phyloP scores from a whole-genome alignment of 1,140 invertebrate species.

The Psix sp. region DNA sequence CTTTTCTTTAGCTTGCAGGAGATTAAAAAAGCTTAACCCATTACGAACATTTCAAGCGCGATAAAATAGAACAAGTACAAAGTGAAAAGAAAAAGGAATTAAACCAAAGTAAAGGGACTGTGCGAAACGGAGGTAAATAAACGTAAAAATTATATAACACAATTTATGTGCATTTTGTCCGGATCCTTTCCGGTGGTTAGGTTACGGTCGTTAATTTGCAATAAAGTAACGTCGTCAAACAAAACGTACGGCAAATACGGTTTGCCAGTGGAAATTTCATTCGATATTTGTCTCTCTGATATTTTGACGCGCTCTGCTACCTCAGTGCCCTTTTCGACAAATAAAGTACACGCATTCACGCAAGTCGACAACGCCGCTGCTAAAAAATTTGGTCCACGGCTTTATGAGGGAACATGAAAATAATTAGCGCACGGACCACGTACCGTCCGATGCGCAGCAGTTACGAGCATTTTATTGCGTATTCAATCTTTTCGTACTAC shows the following conservation, averaged over 20 bases:
- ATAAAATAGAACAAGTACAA: constrained; percentile 31
- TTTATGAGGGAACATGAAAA: constrained; percentile 50
- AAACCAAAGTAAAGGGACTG: constrained; percentile 8
- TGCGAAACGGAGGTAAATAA: constrained; percentile 10
- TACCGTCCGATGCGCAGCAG: constrained; percentile 18
- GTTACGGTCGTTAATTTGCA: constrained; percentile 26
- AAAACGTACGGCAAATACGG: constrained; percentile 4
- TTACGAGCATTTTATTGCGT: constrained; percentile 58
- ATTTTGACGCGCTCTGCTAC: constrained; percentile 7
- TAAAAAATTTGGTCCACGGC: constrained; percentile 36
- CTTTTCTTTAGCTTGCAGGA: constrained; percentile 17
- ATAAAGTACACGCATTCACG: constrained; percentile 14
- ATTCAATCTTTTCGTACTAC: constrained; percentile 48
- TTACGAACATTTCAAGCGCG: constrained; percentile 40
- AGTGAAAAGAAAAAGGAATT: constrained; percentile 15
- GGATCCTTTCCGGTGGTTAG: constrained; percentile 3
- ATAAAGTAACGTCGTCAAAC: constrained; percentile 20
- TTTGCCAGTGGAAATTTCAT: constrained; percentile 16
- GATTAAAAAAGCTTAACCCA: constrained; percentile 43
- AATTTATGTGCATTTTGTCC: constrained; percentile 2
- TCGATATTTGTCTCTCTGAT: constrained; percentile 43
- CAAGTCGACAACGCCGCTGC: neutral
- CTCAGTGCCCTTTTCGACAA: constrained; percentile 27
- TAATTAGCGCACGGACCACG: constrained; percentile 50
- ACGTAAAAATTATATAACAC: constrained; percentile 13